phyloP scores from a whole-genome alignment of 2,888 invertebrate species.

The Anoplius nigerrimus region DNA sequence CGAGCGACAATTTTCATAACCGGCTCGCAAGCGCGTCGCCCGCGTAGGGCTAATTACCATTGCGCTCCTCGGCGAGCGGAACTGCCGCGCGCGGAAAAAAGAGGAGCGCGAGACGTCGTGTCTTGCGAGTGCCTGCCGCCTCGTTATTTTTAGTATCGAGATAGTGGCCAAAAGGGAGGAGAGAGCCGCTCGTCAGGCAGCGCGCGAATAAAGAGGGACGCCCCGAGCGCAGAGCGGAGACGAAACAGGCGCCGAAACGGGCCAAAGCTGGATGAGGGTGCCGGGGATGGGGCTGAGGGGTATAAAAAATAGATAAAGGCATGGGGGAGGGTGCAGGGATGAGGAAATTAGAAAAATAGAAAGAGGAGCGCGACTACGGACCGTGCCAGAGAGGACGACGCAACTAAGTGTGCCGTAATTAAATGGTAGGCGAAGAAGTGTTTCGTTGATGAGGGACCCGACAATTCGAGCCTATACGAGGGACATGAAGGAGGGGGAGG shows the following conservation, averaged over 20 bases:
- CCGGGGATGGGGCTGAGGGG: conserved; percentile 22
- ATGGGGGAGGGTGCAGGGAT: not conserved
- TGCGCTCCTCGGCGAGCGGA: conserved; percentile 26
- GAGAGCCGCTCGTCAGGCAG: conserved; percentile 4
- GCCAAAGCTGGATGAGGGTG: conserved; percentile 17
- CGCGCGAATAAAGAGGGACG: conserved; percentile 9
- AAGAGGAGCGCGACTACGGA: conserved; percentile 28
- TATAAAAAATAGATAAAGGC: conserved; percentile 26
- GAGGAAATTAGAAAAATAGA: conserved; percentile 33
- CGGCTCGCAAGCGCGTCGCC: conserved; percentile 5
- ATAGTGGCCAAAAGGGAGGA: conserved; percentile 17
- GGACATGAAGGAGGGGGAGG: conserved; percentile 42
- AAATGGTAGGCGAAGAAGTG: conserved; percentile 67
- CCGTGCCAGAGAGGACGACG: conserved; percentile 32
- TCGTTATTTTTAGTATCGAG: conserved; percentile 44
- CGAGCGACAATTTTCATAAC: not conserved
- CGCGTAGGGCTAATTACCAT: conserved; percentile 37
- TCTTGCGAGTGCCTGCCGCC: conserved; percentile 20
- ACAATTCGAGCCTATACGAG: conserved; percentile 65
- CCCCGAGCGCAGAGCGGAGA: conserved; percentile 29
- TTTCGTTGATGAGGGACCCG: conserved; percentile 67
- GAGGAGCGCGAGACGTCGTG: conserved; percentile 4
- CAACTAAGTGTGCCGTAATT: conserved; percentile 65
- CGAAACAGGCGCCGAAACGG: conserved; percentile 22
- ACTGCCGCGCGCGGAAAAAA: conserved; percentile 19